Percentiles rank a stretch among this genome's conserved stretches.
phyloP scores from a whole-genome alignment of 37 sponge, comb jelly and placozoan species.

The Bolinopsis microptera region DNA sequence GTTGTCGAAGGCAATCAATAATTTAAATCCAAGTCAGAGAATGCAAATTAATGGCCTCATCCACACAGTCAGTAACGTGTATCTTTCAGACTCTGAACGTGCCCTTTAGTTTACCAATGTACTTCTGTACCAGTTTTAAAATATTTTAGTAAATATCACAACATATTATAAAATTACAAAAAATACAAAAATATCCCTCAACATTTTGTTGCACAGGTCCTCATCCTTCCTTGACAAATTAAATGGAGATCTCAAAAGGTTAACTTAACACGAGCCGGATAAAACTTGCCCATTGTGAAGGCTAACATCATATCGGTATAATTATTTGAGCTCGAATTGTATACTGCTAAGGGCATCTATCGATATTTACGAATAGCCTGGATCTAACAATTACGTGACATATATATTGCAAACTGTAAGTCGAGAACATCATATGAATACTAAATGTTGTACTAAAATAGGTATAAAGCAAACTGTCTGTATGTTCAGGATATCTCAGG shows the following conservation, averaged over 20 bases:
- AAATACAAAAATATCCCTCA: constrained; percentile 67
- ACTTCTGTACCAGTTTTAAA: constrained; percentile 57
- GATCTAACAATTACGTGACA: not conserved
- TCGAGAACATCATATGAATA: not conserved
- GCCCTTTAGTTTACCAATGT: constrained; percentile 55
- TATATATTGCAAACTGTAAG: not conserved
- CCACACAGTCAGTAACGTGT: not conserved
- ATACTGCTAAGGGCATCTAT: not conserved
- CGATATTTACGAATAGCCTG: not conserved
- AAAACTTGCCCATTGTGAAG: not conserved
- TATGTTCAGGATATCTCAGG: not conserved
- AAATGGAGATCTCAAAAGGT: not conserved
- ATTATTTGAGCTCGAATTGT: not conserved
- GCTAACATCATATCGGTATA: not conserved
- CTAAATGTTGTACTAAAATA: not conserved
- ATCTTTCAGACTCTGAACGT: constrained; percentile 32
- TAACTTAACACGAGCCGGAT: not conserved
- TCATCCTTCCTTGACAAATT: constrained; percentile 52
- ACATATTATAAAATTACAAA: constrained; percentile 66
- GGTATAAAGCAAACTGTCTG: not conserved
- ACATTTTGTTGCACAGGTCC: constrained; percentile 65
- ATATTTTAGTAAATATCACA: constrained; percentile 62
- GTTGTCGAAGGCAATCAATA: no score
- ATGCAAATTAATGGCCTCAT: no score
- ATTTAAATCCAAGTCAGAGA: no score